Percentiles rank a stretch among this genome's conserved stretches.
phyloP scores from a whole-genome alignment of 1,140 invertebrate genomes.

The Oscheius sp. region DNA sequence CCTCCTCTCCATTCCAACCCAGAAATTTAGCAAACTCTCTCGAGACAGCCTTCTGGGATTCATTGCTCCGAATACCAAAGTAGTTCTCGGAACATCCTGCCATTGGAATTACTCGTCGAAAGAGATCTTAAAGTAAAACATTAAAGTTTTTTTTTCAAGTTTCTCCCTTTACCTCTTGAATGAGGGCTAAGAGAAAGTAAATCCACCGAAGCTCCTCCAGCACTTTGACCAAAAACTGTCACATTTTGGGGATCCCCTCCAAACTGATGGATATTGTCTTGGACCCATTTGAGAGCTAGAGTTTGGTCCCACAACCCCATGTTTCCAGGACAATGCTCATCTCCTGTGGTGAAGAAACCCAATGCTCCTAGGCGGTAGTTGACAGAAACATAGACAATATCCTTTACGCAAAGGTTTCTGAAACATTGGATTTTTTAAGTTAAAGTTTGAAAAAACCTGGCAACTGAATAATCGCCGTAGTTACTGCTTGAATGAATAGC shows the following conservation, averaged over 20 bases:
- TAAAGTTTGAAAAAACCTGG: too few species aligned
- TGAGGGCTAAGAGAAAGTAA: constrained; percentile 24
- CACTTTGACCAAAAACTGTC: constrained; percentile 57
- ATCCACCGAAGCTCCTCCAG: constrained; percentile 46
- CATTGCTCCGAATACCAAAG: constrained; percentile 38
- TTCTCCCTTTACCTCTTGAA: constrained; percentile 19
- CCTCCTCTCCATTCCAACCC: not conserved
- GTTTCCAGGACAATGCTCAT: constrained; percentile 60
- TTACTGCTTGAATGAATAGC: constrained; percentile 85
- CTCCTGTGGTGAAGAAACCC: constrained; percentile 61
- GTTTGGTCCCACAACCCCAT: constrained; percentile 62
- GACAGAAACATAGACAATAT: constrained; percentile 51
- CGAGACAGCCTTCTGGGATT: not conserved
- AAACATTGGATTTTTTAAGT: too few species aligned
- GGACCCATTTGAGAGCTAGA: constrained; percentile 60
- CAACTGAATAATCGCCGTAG: constrained; percentile 72
- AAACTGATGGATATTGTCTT: constrained; percentile 65
- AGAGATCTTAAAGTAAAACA: constrained; percentile 51
- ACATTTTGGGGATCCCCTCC: constrained; percentile 66
- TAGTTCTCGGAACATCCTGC: constrained; percentile 23
- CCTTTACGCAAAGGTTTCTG: constrained; percentile 43
- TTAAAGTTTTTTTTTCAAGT: too few species aligned
- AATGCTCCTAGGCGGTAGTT: constrained; percentile 52
- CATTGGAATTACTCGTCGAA: constrained; percentile 43
- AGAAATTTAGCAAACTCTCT: constrained; percentile 6